A percentile compares a stretch with the other conserved stretches of the same genome.
Conservation (phyloP, 2,113 vertebrate genomes). For the Odobenus rosmarus region DNA sequence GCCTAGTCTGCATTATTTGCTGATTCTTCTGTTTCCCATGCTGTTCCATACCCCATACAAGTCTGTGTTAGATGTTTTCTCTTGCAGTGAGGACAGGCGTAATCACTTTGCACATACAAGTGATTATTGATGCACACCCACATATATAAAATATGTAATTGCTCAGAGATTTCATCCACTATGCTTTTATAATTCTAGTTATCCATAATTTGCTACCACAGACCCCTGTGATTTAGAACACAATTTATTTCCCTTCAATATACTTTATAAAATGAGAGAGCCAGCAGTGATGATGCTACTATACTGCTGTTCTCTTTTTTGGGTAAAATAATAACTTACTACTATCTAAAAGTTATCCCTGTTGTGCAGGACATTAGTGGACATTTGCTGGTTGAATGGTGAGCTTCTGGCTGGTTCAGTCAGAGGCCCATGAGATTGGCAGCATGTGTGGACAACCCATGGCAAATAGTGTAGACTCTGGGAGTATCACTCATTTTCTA, state of each 20-base stretch:
- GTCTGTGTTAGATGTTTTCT: not conserved
- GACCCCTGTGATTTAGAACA: not conserved
- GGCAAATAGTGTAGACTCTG: not conserved
- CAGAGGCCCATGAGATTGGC: not conserved
- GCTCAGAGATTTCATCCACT: not conserved
- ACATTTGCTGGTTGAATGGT: not conserved
- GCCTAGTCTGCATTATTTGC: not conserved
- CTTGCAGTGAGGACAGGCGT: not conserved
- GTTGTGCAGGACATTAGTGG: not conserved
- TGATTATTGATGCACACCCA: not conserved
- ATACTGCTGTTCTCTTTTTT: not conserved
- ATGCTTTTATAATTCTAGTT: not conserved
- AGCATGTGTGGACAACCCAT: fast-evolving
- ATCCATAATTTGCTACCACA: not conserved
- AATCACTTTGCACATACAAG: not conserved
- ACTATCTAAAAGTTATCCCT: not conserved
- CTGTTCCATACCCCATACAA: not conserved
- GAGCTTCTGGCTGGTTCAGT: not conserved
- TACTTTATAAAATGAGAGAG: not conserved
- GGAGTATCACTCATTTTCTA: not conserved
- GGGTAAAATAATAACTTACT: not conserved
- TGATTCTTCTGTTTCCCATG: not conserved
- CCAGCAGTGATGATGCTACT: not conserved
- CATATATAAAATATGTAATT: not conserved
- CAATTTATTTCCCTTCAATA: not conserved